Evolutionary conservation across 1,140 invertebrate genomes (phyloP), one percentile per base, ranked within the genome.

Genomic region (Copidosoma floridanum): DNA sequence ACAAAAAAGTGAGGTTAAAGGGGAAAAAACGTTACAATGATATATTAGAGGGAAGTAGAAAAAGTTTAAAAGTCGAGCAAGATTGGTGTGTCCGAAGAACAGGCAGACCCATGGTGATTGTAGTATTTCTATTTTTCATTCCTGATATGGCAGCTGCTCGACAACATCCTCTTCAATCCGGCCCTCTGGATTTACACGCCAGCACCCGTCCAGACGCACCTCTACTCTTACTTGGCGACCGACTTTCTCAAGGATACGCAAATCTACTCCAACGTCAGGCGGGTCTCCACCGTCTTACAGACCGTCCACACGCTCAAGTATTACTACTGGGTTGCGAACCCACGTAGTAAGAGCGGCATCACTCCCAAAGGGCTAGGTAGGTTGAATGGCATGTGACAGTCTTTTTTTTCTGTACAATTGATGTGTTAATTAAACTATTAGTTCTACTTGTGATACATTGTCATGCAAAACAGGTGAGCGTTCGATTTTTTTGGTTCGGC

Each of bases 291-390:
- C 1, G 96, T 99, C 0, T 83, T 99, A 8, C 96, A 99, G 82
- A 97, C 96, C 0, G 94, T 99, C 63, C 96, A 99, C 75, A 96
- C 97, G 0, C 83, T 99, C 27, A 99, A 99, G 81, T 98, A 95
- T 75, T 99, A 98, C 80, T 99, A 99, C 77, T 99, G 97, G 96
- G 93, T 99, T 14, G 90, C 93, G 3, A 97, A 96, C 85, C 97
- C 97, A 1, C 84, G 92, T 65, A 86, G 92, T 35, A 95, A 96
- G 76, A 98, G 94, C 80, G 95, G 94, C 29, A 96, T 97, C 68
- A 89, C 88, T 35, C 94, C 95, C 4, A 98, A 98, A 79, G 95
- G 94, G 72, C 79, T 94, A 57, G 94, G 95, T 97, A 79, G n/a
- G n/a, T n/a, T n/a, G n/a, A n/a, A n/a, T n/a, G n/a, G n/a, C n/a